Evolutionary conservation across 2,113 vertebrate species (phyloP), one percentile per base, ranked within the genome.

Genomic region (Barbus barbus): DNA sequence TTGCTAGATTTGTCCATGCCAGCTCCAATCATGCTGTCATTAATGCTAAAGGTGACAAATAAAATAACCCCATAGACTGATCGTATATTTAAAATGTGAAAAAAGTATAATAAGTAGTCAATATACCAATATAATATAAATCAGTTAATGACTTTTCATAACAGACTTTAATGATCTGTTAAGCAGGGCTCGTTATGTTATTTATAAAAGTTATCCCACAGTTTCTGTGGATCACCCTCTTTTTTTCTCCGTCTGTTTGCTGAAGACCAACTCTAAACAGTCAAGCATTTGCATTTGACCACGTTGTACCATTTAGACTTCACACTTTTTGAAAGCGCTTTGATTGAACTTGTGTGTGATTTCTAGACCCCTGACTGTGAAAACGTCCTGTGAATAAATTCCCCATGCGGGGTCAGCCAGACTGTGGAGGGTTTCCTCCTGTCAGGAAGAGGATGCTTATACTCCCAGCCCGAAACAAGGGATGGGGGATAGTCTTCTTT

Each of bases 391-490:
- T 78, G 46, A 53, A 81, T 36, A 28, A 53, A 69, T 81, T 71
- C 13, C 46, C 60, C 28, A 26, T 18, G 46, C 18, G 1, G 65
- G 80, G 63, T 38, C 28, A 38, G 46, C 26, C 63, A 82, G 63
- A 71, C 46, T 36, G 31, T 82, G 65, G 46, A 82, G 80, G 65
- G 80, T 71, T 82, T 71, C 80, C 80, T 69, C 65, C 13, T 56
- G 65, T 71, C 46, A 53, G 46, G 80, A 82, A 72, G 80, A 82
- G 80, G 80, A 82, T 82, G 80, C 46, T 82, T 71, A 82, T 71
- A 71, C 13, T 82, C 80, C 26, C 63, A 16, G 22, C 28, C 80
- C 11, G 28, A 56, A 82, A 82, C 80, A 82, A 72, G 80, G 46
- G 46, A 71, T 38, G 65, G 18, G 63, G 26, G 61, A 24, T 14